phyloP scores from a whole-genome alignment of 2,888 invertebrate species.

The Cryptus armator region DNA sequence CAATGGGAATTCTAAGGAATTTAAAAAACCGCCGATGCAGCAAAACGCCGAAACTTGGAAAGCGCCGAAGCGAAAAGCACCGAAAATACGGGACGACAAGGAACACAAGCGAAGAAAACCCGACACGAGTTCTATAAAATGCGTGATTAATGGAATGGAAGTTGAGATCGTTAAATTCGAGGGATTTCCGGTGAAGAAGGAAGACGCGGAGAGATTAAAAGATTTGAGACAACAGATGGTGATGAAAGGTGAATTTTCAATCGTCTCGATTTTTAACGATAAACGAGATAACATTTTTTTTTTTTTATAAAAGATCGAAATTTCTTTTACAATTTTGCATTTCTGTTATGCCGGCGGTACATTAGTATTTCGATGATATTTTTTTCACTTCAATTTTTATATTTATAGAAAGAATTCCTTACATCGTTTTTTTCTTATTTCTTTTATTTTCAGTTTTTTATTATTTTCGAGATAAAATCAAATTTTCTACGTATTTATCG shows the following conservation, averaged over 20 bases:
- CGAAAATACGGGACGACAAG: slow-evolving; percentile 85
- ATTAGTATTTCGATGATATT: not conserved
- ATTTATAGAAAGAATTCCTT: too few relatives aligned
- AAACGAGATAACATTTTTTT: not conserved
- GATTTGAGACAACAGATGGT: slow-evolving; percentile 89
- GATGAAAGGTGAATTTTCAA: slow-evolving; percentile 86
- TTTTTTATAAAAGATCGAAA: not conserved
- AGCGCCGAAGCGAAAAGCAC: slow-evolving; percentile 81
- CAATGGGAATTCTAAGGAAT: not conserved
- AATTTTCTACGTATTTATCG: too few relatives aligned
- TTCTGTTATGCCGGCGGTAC: not conserved
- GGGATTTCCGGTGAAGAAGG: slow-evolving; percentile 90
- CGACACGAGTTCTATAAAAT: slow-evolving; percentile 83
- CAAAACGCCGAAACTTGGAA: slow-evolving; percentile 56
- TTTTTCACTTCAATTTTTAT: not conserved
- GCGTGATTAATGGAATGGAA: slow-evolving; percentile 89
- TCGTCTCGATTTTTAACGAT: not conserved
- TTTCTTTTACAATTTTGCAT: not conserved
- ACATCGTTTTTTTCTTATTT: too few relatives aligned
- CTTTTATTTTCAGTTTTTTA: too few relatives aligned
- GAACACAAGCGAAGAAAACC: slow-evolving; percentile 83
- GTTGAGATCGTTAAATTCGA: slow-evolving; percentile 88
- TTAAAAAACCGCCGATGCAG: slow-evolving; percentile 16
- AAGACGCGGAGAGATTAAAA: slow-evolving; percentile 89
- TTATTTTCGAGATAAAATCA: too few relatives aligned